Conservation (phyloP, 2,113 vertebrate species). For the Suricata suricatta region DNA sequence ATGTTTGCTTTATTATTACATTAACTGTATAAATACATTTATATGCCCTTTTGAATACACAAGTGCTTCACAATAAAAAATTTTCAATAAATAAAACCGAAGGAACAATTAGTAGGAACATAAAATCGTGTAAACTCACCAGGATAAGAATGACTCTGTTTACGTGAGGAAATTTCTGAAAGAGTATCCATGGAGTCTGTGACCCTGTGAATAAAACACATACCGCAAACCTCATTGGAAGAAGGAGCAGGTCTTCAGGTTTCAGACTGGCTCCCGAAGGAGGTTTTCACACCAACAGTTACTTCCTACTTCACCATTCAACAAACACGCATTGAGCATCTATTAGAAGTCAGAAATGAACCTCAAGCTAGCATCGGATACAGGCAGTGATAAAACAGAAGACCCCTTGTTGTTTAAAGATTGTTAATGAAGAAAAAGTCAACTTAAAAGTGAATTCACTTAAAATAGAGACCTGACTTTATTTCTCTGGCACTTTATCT, state of each 20-base stretch:
- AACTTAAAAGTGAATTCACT: not conserved
- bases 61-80: not conserved
- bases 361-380: not conserved
- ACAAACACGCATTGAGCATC: not conserved
- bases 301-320: not conserved
- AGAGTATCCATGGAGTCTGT: slow-evolving; percentile 95
- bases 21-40: not conserved
- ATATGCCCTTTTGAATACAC: not conserved
- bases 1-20: not conserved
- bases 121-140: slow-evolving; percentile 86
- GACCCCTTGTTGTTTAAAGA: not conserved
- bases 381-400: not conserved
- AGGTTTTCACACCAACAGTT: not conserved
- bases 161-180: slow-evolving; percentile 90
- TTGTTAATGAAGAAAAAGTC: not conserved
- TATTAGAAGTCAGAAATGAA: not conserved
- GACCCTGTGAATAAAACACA: slow-evolving; percentile 85
- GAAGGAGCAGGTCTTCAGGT: not conserved
- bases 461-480: not conserved
- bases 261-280: not conserved
- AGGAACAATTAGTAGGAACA: not conserved
- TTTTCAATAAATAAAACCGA: not conserved
- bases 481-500: not conserved
- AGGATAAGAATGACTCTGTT: slow-evolving; percentile 87
- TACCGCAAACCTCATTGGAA: not conserved